Conservation (phyloP, 2,888 invertebrate genomes). For the Parnassius smintheus region DNA sequence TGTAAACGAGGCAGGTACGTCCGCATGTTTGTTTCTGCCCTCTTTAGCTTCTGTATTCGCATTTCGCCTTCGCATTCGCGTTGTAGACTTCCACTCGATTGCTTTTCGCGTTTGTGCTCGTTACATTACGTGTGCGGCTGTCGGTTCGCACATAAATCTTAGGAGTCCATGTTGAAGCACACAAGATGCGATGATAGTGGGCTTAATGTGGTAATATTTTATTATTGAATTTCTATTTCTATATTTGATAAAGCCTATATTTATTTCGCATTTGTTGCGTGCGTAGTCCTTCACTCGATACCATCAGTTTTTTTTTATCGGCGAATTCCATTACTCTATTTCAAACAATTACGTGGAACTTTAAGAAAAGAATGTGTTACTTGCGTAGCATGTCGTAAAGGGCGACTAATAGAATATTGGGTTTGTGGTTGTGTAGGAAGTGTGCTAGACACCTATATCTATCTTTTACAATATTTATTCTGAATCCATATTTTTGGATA, state of each 20-base stretch:
- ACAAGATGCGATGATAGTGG: constrained; percentile 19
- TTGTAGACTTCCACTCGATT: constrained; percentile 45
- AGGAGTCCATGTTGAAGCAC: neutral
- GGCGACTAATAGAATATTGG: no score
- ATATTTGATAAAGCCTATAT: constrained; percentile 8
- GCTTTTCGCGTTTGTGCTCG: constrained; percentile 35
- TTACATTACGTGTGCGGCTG: constrained; percentile 21
- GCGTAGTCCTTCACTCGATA: no score
- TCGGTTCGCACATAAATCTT: constrained; percentile 25
- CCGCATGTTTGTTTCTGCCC: constrained; percentile 44
- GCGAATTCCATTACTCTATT: no score
- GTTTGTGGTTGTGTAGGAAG: no score
- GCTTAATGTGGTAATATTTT: constrained; percentile 9
- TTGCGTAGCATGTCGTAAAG: no score
- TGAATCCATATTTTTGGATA: no score
- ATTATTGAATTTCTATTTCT: constrained; percentile 17
- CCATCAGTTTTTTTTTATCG: no score
- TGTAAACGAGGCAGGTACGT: constrained; percentile 56
- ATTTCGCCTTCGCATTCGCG: constrained; percentile 37
- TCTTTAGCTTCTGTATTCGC: constrained; percentile 43
- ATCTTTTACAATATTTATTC: no score
- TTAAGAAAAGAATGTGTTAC: no score
- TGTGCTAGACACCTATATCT: no score
- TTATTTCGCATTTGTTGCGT: no score
- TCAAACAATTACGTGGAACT: no score